A percentile compares a stretch with the other conserved stretches of the same genome.
Conservation (phyloP, 2,113 vertebrate genomes). For the Gnathonemus longibarbis region DNA sequence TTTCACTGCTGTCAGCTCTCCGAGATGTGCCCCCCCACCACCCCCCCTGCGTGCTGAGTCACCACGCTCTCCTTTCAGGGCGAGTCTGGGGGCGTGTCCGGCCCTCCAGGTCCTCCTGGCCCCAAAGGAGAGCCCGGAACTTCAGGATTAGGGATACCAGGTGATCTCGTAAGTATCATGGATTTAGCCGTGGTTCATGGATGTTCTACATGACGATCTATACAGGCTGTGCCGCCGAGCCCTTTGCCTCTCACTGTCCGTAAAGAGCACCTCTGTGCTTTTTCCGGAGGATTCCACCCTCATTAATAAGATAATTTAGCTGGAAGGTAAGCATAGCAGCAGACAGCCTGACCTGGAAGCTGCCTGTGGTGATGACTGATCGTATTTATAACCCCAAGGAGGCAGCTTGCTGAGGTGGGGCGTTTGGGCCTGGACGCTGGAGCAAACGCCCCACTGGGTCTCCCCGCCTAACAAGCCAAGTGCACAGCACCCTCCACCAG, state of each 20-base stretch:
- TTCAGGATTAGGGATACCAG: conserved; percentile 62
- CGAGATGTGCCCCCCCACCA: background rate
- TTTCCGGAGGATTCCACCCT: background rate
- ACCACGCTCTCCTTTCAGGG: conserved; percentile 60
- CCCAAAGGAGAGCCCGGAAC: conserved; percentile 85
- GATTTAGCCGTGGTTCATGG: background rate
- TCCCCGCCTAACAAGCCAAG: background rate
- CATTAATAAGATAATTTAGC: background rate
- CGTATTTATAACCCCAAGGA: background rate
- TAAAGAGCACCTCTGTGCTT: background rate
- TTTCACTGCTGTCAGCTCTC: background rate
- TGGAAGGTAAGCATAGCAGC: background rate
- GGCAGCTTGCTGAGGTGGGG: background rate
- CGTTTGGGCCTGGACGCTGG: background rate
- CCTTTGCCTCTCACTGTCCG: background rate
- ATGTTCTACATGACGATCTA: background rate
- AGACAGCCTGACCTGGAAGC: background rate
- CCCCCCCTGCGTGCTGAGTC: background rate
- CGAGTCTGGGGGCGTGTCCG: conserved; percentile 67
- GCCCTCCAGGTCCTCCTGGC: conserved; percentile 74
- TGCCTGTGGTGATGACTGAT: background rate
- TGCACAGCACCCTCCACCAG: background rate
- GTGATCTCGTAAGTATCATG: conserved; percentile 58
- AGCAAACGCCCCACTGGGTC: background rate
- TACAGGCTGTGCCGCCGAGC: background rate